Evolutionary conservation across 2,797 vertebrate genomes (phyloP), one percentile per base, ranked within the genome.

Genomic region (Yasuhikotakia modesta): DNA sequence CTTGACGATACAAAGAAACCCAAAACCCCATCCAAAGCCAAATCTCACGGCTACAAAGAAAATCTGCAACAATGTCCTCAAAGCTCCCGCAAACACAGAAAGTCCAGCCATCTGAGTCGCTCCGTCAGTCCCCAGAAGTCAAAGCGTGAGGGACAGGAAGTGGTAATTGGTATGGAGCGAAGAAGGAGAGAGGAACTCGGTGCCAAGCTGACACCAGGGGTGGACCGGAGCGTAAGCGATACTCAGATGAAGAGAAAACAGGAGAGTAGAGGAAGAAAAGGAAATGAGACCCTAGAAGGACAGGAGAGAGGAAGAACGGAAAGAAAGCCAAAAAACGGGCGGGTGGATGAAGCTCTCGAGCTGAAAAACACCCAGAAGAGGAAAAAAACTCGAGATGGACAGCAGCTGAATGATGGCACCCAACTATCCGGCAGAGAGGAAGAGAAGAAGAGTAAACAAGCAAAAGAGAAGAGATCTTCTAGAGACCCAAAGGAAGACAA

Each of bases 1-100:
- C 87, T 92, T 43, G 76, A 83, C 2, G 94, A 94, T 85, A 94
- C 93, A 64, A 87, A 83, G 80, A 89, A 83, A 81, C 10, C 17
- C 14, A 81, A 75, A 53, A 64, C 53, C 60, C 55, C 66, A 76
- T 53, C 32, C 53, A 77, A 68, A 46, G 69, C 63, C 73, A 82
- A 84, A 79, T 77, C 76, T 30, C 57, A 76, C 22, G 87, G 86
- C 65, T 75, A 81, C 73, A 39, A 85, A 82, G 83, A 88, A 60
- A 87, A 88, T 79, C 84, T 84, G 73, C 19, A 43, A 39, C 87
- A 88, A 53, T 83, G 86, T 79, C 66, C 76, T 67, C 85, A 79
- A 86, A 90, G 90, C 81, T 85, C 88, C 81, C 85, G 78, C 81
- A 87, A 89, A 86, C 87, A 89, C 89, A 90, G 88, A 90, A 85